These are phyloP conservation scores for Tolmerus cingulatus DNA, from an alignment of 2,888 invertebrate genomes.

Conservation along the genomic window DNA sequence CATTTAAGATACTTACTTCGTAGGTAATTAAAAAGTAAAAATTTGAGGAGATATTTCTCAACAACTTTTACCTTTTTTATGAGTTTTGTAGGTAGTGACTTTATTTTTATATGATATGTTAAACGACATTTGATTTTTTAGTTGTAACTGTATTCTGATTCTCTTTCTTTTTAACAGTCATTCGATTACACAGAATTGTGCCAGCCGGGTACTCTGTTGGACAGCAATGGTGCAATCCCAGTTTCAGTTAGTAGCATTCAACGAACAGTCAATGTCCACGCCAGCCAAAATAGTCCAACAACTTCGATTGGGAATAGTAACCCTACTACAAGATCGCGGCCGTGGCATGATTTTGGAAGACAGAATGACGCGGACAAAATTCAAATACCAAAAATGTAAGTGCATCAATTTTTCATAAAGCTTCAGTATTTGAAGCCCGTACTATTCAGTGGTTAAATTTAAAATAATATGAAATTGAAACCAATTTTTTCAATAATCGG, in stretches of 20 bases:
- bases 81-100: neutral
- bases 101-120: neutral
- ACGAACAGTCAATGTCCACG: conserved; percentile 65
- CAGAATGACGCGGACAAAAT: conserved; percentile 96
- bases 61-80: neutral
- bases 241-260: conserved; percentile 66
- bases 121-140: neutral
- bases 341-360: conserved; percentile 94
- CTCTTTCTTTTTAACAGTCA: conserved; percentile 69
- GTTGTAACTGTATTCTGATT: neutral
- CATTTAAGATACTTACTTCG: neutral
- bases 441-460: no score
- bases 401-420: conserved; percentile 54
- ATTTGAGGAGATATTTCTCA: neutral
- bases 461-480: no score
- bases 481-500: no score
- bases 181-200: conserved; percentile 94
- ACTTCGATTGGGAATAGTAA: conserved; percentile 68
- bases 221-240: conserved; percentile 67
- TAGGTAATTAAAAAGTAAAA: neutral
- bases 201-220: conserved; percentile 69
- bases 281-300: conserved; percentile 63
- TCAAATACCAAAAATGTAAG: conserved; percentile 98
- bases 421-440: neutral
- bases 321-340: conserved; percentile 78